Evolutionary conservation across 2,797 vertebrate species (phyloP).

Genomic region (Echeneis naucrates): DNA sequence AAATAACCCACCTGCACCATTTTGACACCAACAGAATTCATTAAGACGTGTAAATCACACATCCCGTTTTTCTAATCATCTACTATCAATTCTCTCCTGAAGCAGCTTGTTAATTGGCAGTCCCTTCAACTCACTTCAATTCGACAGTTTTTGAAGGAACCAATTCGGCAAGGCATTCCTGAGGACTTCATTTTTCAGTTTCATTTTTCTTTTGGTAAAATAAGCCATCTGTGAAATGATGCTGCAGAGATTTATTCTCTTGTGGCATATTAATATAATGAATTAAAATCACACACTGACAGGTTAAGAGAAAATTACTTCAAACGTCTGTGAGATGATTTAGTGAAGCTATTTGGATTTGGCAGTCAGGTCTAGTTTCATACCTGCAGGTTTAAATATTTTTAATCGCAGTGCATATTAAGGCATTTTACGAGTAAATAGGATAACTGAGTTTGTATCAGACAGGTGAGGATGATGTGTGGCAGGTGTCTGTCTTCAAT

Average conservation of each 20-base stretch:
- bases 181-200: conserved; percentile 66
- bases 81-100: conserved; percentile 43
- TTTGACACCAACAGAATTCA: conserved; percentile 14
- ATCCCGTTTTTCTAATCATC: conserved; percentile 16
- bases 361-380: conserved; percentile 12
- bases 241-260: conserved; percentile 58
- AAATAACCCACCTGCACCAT: not conserved
- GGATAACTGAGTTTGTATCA: conserved; percentile 12
- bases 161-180: conserved; percentile 52
- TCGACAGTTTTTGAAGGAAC: conserved; percentile 29
- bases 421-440: conserved; percentile 10
- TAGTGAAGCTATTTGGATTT: conserved; percentile 25
- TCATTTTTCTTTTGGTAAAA: conserved; percentile 59
- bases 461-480: conserved; percentile 6
- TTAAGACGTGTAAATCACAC: conserved; percentile 40
- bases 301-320: conserved; percentile 53
- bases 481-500: conserved; percentile 14
- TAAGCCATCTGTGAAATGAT: conserved; percentile 75
- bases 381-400: conserved; percentile 18
- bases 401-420: not conserved
- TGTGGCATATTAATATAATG: conserved; percentile 63
- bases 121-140: conserved; percentile 52
- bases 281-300: conserved; percentile 62
- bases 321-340: conserved; percentile 30
- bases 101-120: conserved; percentile 45